These are phyloP conservation scores for Micromussa lordhowensis DNA, from an alignment of 92 coral and sea anemone genomes.

Conservation along the genomic window DNA sequence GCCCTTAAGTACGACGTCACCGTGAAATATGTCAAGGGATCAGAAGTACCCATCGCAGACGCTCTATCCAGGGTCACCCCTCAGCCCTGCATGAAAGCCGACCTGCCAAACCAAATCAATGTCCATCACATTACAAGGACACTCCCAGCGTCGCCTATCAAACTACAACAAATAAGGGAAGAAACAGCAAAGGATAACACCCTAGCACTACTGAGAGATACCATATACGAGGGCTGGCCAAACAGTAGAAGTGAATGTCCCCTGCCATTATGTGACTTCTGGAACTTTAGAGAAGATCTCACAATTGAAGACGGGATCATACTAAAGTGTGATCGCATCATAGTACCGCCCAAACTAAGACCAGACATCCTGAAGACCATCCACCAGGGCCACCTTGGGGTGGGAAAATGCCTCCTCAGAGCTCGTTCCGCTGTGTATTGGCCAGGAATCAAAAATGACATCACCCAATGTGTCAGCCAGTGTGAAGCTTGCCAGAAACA, in stretches of 20 bases:
- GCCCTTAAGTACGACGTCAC: constrained; percentile 57
- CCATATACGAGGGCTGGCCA: constrained; percentile 53
- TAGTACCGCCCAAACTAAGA: background rate
- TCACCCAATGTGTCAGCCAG: too few species aligned
- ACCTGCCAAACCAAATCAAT: too few species aligned
- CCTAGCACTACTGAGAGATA: constrained; percentile 30
- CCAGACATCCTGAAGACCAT: background rate
- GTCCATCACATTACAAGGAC: too few species aligned
- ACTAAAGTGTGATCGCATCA: background rate
- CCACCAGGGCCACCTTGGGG: too few species aligned
- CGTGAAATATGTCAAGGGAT: constrained; percentile 54
- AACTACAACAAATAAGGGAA: too few species aligned
- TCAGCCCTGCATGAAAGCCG: background rate
- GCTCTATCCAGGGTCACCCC: constrained; percentile 64
- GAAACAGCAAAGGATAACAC: background rate
- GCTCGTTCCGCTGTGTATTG: too few species aligned
- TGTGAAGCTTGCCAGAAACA: constrained; percentile 62
- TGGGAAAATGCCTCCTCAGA: too few species aligned
- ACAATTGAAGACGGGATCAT: background rate
- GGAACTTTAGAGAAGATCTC: background rate
- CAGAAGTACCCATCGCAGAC: constrained; percentile 64
- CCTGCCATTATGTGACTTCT: background rate
- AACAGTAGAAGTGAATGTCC: background rate
- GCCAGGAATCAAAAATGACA: too few species aligned
- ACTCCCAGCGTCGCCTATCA: too few species aligned